Base-by-base conservation (phyloP, 2,888 invertebrate species). In the Drosophila rubida region DNA sequence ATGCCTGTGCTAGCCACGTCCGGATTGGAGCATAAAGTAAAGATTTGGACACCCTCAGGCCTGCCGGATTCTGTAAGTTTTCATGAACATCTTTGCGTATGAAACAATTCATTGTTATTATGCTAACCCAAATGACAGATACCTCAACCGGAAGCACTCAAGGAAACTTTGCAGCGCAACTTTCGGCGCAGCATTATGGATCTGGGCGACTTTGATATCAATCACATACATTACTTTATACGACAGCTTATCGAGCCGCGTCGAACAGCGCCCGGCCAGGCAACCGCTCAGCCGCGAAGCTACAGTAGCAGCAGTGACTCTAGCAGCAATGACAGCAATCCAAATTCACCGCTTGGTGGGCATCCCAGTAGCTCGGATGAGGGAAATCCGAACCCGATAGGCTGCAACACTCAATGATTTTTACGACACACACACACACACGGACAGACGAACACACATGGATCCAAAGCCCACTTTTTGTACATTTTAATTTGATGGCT, bases 21-120 rank as follows among this genome's bases (percentile, higher is more conserved):
- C 91, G 99, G 99, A 0, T 93, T 98, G 4, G 98, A 98, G 92
- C 94, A 95, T 89, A 97, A 97, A 90, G 95, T 98, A 13, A 99
- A 98, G 93, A 95, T 99, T 59, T 98, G 98, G 98, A 94, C 96
- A 54, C 98, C 98, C 14, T 75, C 67, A 4, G 75, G 70, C 9
- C 27, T 6, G 2, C 73, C 78, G 13, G 72, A 84, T 25, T 62
- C 57, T 45, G 91, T 91, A 81, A 50, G 72, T 74, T 5, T 25
- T 6, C 6, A 5, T 6, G 25, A 1, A 25, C 6, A 6, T 6
- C 25, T 25, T 25, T 6, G 7, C 5, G 25, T 6, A 25, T 25
- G 7, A 6, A 5, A 0, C 6, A 7, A 6, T 25, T 25, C 4
- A 25, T 25, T 5, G 19, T 19, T 19, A 19, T 19, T 19, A 19